Evolutionary conservation across 2,113 vertebrate species (phyloP).

Genomic region (Hippopotamus amphibius): DNA sequence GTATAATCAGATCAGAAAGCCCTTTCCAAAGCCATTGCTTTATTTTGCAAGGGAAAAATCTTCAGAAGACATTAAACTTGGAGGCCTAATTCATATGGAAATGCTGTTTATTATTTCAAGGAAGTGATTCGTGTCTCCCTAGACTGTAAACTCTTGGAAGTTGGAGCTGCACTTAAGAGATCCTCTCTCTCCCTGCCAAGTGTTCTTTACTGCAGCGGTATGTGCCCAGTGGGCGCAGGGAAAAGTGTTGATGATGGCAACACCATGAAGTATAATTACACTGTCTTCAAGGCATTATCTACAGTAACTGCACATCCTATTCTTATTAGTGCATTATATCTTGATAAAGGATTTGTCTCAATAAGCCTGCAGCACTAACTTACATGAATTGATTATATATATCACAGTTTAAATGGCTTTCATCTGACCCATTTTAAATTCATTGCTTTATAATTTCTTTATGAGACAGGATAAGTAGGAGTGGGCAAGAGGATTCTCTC

Average conservation of each 20-base stretch:
- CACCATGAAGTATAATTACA: constrained; percentile 64
- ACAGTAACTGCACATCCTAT: constrained; percentile 43
- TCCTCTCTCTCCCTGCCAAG: no score
- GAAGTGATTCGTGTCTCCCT: background rate
- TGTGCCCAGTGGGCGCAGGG: background rate
- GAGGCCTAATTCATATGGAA: background rate
- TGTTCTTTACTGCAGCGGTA: no score
- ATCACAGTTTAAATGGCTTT: constrained; percentile 80
- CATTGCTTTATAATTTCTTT: constrained; percentile 83
- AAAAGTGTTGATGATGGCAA: background rate
- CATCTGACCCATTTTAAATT: constrained; percentile 80
- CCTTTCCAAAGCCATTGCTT: background rate
- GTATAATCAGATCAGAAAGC: background rate
- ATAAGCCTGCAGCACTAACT: constrained; percentile 77
- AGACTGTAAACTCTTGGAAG: background rate
- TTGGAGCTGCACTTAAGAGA: background rate
- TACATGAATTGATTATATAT: constrained; percentile 79
- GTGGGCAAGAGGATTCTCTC: constrained; percentile 51
- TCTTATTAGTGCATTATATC: constrained; percentile 78
- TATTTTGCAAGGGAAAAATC: background rate
- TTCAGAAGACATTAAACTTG: background rate
- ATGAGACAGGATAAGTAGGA: constrained; percentile 73
- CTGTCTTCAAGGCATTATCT: constrained; percentile 62
- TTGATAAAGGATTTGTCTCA: constrained; percentile 82
- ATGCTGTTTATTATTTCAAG: constrained; percentile 9